Base-by-base conservation (phyloP, 2,797 vertebrate genomes). In the Kryptopterus vitreolus region DNA sequence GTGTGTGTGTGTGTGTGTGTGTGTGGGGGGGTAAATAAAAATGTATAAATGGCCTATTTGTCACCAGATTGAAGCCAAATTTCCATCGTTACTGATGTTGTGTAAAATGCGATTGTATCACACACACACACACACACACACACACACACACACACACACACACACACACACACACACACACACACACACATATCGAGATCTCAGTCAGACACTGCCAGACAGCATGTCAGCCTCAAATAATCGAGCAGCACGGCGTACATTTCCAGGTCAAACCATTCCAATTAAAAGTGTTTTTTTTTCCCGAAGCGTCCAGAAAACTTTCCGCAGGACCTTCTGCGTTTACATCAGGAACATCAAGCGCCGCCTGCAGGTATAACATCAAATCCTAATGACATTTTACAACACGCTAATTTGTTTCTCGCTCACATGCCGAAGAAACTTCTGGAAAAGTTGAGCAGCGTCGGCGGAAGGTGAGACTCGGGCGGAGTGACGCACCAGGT, bases 101-200 rank as follows among this genome's bases (percentile, higher is more conserved):
- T 72, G 31, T 55, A 35, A 55, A 33, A 65, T 18, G 24, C 2
- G 38, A 77, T 55, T 31, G 11, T 58, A 78, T 35, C 61, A 24
- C 15, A 66, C 29, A 65, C 46, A 65, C 29, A 52, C 61, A 77
- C 61, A 77, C 46, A 53, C 43, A 76, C 74, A 76, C 73, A 62
- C 15, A 66, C 20, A 65, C 46, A 65, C 29, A 52, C 61, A 77
- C 75, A 53, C 46, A 53, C 43, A 76, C 74, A 76, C 73, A 62
- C 55, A 76, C 73, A 61, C 59, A 76, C 48, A 66, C 59, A 53
- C 61, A 75, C 72, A 61, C 55, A 61, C 33, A 73, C 71, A 73
- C 52, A 58, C 29, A 76, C 74, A 76, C 75, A 66, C 76, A 77
- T 50, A 53, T 62, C 53, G 29, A 4, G 20, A 53, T 48, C 75